Evolutionary conservation across 1,140 invertebrate species (phyloP), one percentile per base, ranked within the genome.

Genomic region (Octopus bimaculoides): DNA sequence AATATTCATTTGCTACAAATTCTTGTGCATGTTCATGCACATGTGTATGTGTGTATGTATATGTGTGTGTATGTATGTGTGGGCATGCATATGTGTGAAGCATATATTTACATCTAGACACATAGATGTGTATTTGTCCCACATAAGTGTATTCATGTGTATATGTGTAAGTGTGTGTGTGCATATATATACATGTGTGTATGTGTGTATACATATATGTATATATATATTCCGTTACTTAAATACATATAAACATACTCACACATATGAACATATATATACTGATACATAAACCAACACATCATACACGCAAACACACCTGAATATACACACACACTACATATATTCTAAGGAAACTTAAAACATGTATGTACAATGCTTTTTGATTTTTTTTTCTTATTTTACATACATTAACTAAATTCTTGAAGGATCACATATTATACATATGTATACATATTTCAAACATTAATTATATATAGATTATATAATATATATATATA

Each of bases 1-100:
- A 71, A 71, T 71, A 71, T 20, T 71, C 66, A 71, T n/a, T 71
- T 71, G 66, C 66, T 71, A 12, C 17, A 61, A 12, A 61, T 61
- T 1, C 17, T 12, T 61, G 17, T 61, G 17, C 17, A 3, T 61
- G 17, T 61, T 12, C 17, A 61, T 61, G 17, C 17, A 61, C 17
- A 61, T 61, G 17, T 71, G 26, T 71, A 5, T 71, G 26, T 71
- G 26, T 71, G 8, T 71, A 71, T 17, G 17, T 14, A 71, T 20
- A 71, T 17, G 9, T 17, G 17, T 17, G 17, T 12, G 17, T 17
- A 10, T 61, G 17, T 61, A 61, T 61, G 17, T 17, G 17, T 61
- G 17, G 17, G 17, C 56, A 61, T 17, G 56, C 56, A 61, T 61
- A 61, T 61, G 26, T 41, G 26, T 41, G 9, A 61, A 12, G 17